These are phyloP conservation scores for Epinotia ramella DNA, from an alignment of 2,888 invertebrate genomes.

Conservation along the genomic window DNA sequence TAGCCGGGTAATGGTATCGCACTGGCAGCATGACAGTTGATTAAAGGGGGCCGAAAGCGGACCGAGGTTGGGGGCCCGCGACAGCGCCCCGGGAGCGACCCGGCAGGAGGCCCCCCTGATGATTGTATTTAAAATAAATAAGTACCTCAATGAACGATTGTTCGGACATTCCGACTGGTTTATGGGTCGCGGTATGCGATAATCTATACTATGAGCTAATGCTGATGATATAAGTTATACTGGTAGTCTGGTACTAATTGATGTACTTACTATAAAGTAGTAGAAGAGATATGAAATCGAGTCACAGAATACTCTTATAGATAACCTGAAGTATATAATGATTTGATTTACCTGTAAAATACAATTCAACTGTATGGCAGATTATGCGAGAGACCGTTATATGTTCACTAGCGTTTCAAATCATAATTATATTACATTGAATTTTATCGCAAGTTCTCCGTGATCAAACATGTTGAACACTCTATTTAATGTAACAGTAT, in stretches of 20 bases:
- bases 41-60: constrained; percentile 83
- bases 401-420: too few species aligned
- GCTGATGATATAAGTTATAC: constrained; percentile 11
- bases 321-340: not conserved
- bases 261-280: not conserved
- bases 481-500: too few species aligned
- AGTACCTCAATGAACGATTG: constrained; percentile 85
- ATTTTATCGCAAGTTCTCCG: too few species aligned
- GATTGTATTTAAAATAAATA: constrained; percentile 86
- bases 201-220: constrained; percentile 59
- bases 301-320: not conserved
- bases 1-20: constrained; percentile 66
- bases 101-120: constrained; percentile 81
- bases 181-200: constrained; percentile 68
- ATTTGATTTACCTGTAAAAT: too few species aligned
- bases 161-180: constrained; percentile 75
- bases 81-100: constrained; percentile 79
- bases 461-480: too few species aligned
- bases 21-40: constrained; percentile 82
- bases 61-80: constrained; percentile 81
- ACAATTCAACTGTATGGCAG: too few species aligned
- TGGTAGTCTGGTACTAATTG: not conserved
- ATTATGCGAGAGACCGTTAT: too few species aligned
- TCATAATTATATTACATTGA: too few species aligned
- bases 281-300: not conserved